These are phyloP conservation scores for Masticophis lateralis DNA, from an alignment of 2,797 vertebrate genomes.

Conservation along the genomic window DNA sequence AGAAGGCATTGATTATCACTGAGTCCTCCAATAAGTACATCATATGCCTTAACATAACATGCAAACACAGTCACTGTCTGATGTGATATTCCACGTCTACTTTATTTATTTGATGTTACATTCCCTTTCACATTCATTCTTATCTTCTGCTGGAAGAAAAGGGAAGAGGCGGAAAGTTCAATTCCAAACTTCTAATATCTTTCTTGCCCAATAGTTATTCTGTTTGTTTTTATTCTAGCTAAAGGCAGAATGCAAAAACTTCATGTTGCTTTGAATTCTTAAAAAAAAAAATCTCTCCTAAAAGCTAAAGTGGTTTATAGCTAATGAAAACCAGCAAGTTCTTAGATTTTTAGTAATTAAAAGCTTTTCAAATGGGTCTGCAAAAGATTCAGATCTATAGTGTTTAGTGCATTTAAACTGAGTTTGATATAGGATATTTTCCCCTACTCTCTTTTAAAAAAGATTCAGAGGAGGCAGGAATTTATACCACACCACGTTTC, in stretches of 20 bases:
- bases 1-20: neutral
- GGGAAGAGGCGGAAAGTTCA: neutral
- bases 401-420: slow-evolving; percentile 15
- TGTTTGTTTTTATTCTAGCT: neutral
- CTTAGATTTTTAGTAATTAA: slow-evolving; percentile 31
- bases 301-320: slow-evolving; percentile 16
- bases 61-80: neutral
- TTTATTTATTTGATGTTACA: neutral
- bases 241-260: slow-evolving; percentile 14
- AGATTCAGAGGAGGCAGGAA: neutral
- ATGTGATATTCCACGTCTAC: neutral
- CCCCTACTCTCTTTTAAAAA: neutral
- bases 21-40: neutral
- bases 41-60: neutral
- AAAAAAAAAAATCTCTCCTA: slow-evolving; percentile 9
- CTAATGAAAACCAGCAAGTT: slow-evolving; percentile 18
- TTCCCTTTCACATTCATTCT: slow-evolving; percentile 9
- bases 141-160: neutral
- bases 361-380: slow-evolving; percentile 7
- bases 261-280: neutral
- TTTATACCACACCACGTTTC: neutral
- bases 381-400: neutral
- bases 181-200: neutral
- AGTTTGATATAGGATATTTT: neutral
- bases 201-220: neutral